Evolutionary conservation across 2,797 vertebrate species (phyloP).

Genomic region (Geotria australis): DNA sequence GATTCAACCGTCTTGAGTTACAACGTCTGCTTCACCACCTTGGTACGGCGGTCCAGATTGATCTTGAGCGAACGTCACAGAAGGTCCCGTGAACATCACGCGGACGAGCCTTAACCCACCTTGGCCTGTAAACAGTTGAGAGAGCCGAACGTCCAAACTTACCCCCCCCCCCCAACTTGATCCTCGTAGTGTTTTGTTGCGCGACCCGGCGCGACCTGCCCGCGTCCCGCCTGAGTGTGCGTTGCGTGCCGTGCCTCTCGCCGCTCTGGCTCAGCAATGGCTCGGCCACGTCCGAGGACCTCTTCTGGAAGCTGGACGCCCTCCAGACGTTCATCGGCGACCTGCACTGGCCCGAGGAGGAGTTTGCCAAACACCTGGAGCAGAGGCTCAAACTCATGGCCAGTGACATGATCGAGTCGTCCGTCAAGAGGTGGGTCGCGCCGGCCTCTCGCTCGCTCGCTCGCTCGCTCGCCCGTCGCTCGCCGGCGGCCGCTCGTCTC

Average conservation of each 20-base stretch:
- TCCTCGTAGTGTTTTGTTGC: no score
- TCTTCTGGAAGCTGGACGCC: slow-evolving; percentile 96
- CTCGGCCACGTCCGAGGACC: slow-evolving; percentile 81
- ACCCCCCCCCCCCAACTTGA: no score
- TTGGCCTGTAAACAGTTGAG: no score
- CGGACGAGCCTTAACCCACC: no score
- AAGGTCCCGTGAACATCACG: no score
- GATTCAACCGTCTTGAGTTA: no score
- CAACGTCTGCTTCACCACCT: no score
- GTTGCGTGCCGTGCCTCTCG: slow-evolving; percentile 2
- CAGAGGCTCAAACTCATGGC: slow-evolving; percentile 90
- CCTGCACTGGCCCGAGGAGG: slow-evolving; percentile 94
- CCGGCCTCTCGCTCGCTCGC: fast-evolving
- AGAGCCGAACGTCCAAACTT: no score
- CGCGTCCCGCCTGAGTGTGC: no score
- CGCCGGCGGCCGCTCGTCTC: slow-evolving; percentile 6
- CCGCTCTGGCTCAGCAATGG: slow-evolving; percentile 33
- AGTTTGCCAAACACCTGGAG: slow-evolving; percentile 88
- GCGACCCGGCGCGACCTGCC: no score
- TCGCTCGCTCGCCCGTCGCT: slow-evolving; percentile 1
- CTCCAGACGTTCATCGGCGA: slow-evolving; percentile 94
- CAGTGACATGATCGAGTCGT: slow-evolving; percentile 97
- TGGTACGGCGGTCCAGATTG: no score
- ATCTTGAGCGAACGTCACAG: no score
- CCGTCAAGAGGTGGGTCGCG: slow-evolving; percentile 45